Conservation (phyloP, 2,113 vertebrate genomes). For the Neoarius graeffei region DNA sequence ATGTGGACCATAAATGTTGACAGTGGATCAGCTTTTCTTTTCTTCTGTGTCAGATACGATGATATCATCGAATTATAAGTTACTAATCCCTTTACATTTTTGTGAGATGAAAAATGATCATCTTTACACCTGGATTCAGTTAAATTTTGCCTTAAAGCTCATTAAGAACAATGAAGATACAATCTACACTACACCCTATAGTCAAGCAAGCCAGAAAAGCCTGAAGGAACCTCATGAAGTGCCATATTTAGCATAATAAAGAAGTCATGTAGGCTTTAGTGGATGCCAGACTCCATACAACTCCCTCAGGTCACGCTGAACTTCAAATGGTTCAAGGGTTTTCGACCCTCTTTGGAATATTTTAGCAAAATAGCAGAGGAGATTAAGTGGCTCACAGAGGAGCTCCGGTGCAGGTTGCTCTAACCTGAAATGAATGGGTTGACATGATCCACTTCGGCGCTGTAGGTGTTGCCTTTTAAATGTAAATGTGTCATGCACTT, state of each 20-base stretch:
- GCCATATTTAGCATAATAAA: conserved; percentile 47
- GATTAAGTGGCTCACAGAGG: conserved; percentile 12
- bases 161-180: conserved; percentile 23
- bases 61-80: conserved; percentile 22
- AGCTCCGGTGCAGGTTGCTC: conserved; percentile 8
- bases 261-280: conserved; percentile 38
- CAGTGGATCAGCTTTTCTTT: conserved; percentile 15
- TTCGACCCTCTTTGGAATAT: conserved; percentile 38
- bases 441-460: conserved; percentile 12
- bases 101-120: conserved; percentile 17
- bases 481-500: neutral
- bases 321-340: conserved; percentile 49
- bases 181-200: conserved; percentile 29
- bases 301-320: conserved; percentile 36
- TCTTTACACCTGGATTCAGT: conserved; percentile 37
- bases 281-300: conserved; percentile 12
- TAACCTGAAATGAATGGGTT: conserved; percentile 36
- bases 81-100: neutral
- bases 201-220: conserved; percentile 15
- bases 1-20: conserved; percentile 15
- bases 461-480: conserved; percentile 11
- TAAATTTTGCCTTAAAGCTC: conserved; percentile 30
- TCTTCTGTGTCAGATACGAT: neutral
- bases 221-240: conserved; percentile 18
- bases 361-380: conserved; percentile 31